phyloP scores from a whole-genome alignment of 2,888 invertebrate genomes.

The Chydorus sphaericus region DNA sequence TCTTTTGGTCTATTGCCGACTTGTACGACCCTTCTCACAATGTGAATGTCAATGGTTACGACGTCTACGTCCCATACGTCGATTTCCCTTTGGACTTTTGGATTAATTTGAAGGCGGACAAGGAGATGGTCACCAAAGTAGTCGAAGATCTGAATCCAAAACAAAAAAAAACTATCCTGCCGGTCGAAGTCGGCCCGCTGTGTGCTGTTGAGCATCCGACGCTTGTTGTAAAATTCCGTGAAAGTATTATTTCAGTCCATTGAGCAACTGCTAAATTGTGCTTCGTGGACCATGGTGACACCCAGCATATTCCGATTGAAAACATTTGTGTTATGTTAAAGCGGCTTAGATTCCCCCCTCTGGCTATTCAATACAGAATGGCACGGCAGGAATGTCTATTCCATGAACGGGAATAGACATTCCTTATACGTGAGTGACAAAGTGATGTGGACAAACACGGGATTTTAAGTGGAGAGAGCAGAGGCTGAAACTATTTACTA shows the following conservation, averaged over 20 bases:
- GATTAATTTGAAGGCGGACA: neutral
- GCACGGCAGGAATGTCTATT: no score
- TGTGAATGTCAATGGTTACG: no score
- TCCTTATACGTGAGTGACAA: no score
- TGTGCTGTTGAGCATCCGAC: neutral
- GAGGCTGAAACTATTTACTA: no score
- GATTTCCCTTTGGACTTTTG: neutral
- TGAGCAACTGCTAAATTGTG: neutral
- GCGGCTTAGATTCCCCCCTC: no score
- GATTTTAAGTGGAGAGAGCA: no score
- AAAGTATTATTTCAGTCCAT: neutral
- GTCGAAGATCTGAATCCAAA: neutral
- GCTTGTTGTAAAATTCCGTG: neutral
- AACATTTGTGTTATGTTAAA: no score
- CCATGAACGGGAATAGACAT: no score
- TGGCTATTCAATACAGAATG: no score
- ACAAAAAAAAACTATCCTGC: neutral
- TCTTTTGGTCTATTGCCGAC: no score
- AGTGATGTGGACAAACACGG: no score
- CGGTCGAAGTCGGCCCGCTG: neutral
- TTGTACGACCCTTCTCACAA: no score
- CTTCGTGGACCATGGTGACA: slow-evolving; percentile 12
- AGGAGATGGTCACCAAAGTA: neutral
- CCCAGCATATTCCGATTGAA: neutral
- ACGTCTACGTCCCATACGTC: neutral